phyloP scores from a whole-genome alignment of 2,888 invertebrate genomes.

The Pseudolycoriella hygida region DNA sequence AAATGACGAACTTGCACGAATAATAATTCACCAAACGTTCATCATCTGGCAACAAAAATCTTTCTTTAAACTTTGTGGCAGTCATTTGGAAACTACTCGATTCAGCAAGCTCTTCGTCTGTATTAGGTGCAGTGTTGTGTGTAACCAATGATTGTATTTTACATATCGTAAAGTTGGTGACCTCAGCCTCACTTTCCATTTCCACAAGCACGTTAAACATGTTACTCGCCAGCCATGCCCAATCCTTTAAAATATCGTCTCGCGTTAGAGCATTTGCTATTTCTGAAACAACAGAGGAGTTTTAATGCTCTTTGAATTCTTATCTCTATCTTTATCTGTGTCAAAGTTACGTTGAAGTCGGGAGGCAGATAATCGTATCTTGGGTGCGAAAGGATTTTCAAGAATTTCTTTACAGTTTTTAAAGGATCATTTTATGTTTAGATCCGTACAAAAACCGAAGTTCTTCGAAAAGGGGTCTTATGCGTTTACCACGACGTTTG shows the following conservation, averaged over 20 bases:
- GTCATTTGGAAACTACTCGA: slow-evolving; percentile 47
- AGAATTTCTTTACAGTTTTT: no score
- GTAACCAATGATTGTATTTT: slow-evolving; percentile 92
- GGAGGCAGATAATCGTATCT: no score
- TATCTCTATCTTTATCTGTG: no score
- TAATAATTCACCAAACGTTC: slow-evolving; percentile 94
- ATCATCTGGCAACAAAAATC: slow-evolving; percentile 81
- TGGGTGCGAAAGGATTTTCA: no score
- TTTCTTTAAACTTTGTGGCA: slow-evolving; percentile 69
- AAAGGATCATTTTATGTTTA: no score
- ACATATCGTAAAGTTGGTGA: slow-evolving; percentile 86
- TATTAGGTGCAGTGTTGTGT: slow-evolving; percentile 32
- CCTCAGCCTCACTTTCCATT: slow-evolving; percentile 86
- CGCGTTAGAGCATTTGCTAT: slow-evolving; percentile 76
- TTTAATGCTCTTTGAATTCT: not conserved
- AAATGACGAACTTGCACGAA: slow-evolving; percentile 62
- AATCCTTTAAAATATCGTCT: slow-evolving; percentile 76
- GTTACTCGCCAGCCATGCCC: slow-evolving; percentile 86
- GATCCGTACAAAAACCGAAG: no score
- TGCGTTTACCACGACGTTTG: no score
- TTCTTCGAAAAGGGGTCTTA: no score
- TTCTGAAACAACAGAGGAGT: slow-evolving; percentile 38
- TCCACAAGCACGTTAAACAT: slow-evolving; percentile 70
- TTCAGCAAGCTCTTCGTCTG: slow-evolving; percentile 20
- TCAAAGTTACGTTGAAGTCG: no score